Evolutionary conservation across 92 coral and sea anemone species (phyloP), one percentile per base, ranked within the genome.

Genomic region (Parazoanthus atlanticus): DNA sequence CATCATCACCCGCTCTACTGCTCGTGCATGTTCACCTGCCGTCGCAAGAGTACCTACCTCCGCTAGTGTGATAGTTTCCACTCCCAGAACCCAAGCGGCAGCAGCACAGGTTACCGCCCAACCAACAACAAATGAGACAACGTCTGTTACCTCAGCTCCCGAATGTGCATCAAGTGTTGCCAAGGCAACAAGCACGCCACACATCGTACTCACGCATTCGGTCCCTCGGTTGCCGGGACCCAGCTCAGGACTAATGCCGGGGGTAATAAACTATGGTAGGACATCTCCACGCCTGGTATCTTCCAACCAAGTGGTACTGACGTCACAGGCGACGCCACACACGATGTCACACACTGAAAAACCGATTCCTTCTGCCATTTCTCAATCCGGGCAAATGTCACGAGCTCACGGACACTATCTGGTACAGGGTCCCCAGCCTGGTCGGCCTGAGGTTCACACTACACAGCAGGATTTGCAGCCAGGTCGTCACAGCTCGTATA

Each of bases 201-300:
- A 85, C 13, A 90, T 90, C 34, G 89, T 86, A 19, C 90, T 64
- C 5, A 86, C 92, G 0, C 81, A 78, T 77, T 79, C 90, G 3
- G 65, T 28, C 76, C 92, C 90, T 0, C 88, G 88, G 12, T 83
- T 82, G 70, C 46, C 88, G 6, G 91, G 81, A 6, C 30, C 94
- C 16, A 79, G 41, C 67, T 84, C 87, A 84, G 43, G 87, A 41
- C 19, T 84, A 34, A 32, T 78, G 19, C 54, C 90, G 8, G 69
- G 89, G 16, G 75, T 81, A 11, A 56, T 85, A 49, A 84, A 69
- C 54, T 88, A 52, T 13, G 90, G 90, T 11, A 85, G 88, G 66
- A 40, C 80, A 41, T 92, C 94, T 8, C 92, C 94, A 12, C 76
- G n/a, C 40, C 54, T 74, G 30, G 17, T 46, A 71, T 30, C 84